Base-by-base conservation (phyloP, 92 coral and sea anemone genomes). In the Diadumene lineata region DNA sequence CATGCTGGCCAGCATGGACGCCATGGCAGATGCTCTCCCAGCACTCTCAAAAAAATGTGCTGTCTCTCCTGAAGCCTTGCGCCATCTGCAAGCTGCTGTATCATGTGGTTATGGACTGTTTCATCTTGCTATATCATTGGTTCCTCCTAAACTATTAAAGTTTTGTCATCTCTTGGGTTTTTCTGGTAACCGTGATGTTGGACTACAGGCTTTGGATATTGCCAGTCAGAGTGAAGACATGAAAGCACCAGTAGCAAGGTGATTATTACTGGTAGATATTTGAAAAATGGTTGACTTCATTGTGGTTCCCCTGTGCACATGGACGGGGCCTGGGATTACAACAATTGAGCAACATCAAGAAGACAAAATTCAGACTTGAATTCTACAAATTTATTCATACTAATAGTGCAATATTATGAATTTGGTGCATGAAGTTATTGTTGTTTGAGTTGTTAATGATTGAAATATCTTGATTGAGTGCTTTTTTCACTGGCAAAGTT, bases 161-260 rank as follows among this genome's bases (percentile, higher is more conserved):
- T 88, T 90, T 62, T 87, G 92, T 30, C 98, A 93, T 60, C 70
- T 93, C 68, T 89, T 93, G 26, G 98, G 98, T 16, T 93, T 93
- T 65, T 85, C 93, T 24, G 98, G 98, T 10, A 92, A 93, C 68
- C 84, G 96, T 53, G 96, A 91, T 69, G 92, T 93, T 18, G 98
- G 98, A 34, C 74, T 93, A 7, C 89, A 85, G 67, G 96, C 97
- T 13, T 62, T 94, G 71, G 89, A 91, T 72, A 82, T 91, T 64
- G 98, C 96, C 34, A 91, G 98, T 74, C 86, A 88, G 75, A 94
- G 98, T 86, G 94, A 94, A 22, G 97, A 94, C 66, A 92, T 94
- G 89, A 94, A 94, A 63, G 98, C 98, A n/a, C 97, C 96, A 7
- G 93, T 94, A 10, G 96, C 98, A 72, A 85, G 98, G 98, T 94